A percentile compares a stretch with the other conserved stretches of the same genome.
Evolutionary conservation across 2,113 vertebrate species (phyloP).

Genomic region (Siniperca chuatsi): DNA sequence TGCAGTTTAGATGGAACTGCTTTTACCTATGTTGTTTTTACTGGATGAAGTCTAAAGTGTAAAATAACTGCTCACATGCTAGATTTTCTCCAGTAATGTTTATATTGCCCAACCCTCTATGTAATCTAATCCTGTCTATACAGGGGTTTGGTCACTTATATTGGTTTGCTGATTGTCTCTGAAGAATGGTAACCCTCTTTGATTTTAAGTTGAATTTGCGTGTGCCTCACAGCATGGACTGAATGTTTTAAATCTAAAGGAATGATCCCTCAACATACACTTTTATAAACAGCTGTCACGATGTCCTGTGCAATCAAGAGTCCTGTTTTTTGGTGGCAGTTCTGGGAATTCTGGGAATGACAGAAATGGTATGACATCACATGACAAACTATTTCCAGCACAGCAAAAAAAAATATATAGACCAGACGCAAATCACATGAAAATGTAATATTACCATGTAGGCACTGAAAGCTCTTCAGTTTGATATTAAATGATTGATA

Average conservation of each 20-base stretch:
- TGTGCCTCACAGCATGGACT: conserved; percentile 22
- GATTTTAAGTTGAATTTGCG: background rate
- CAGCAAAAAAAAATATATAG: background rate
- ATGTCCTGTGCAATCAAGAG: background rate
- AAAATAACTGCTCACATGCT: background rate
- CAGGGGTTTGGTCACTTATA: background rate
- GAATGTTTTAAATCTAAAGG: background rate
- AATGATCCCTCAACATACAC: background rate
- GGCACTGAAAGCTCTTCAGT: background rate
- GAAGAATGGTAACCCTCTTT: background rate
- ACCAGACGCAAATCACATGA: no score
- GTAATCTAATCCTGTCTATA: background rate
- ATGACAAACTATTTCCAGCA: background rate
- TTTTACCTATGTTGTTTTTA: background rate
- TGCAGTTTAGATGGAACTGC: background rate
- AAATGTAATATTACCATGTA: no score
- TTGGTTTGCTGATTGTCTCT: background rate
- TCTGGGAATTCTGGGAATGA: background rate
- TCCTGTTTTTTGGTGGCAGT: background rate
- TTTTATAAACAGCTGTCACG: background rate
- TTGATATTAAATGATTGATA: background rate
- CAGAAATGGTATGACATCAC: background rate
- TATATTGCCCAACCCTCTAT: background rate
- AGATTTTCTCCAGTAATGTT: no score
- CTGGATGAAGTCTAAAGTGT: background rate